Evolutionary conservation across 2,113 vertebrate genomes (phyloP), one percentile per base, ranked within the genome.

Genomic region (Phainopepla nitens): DNA sequence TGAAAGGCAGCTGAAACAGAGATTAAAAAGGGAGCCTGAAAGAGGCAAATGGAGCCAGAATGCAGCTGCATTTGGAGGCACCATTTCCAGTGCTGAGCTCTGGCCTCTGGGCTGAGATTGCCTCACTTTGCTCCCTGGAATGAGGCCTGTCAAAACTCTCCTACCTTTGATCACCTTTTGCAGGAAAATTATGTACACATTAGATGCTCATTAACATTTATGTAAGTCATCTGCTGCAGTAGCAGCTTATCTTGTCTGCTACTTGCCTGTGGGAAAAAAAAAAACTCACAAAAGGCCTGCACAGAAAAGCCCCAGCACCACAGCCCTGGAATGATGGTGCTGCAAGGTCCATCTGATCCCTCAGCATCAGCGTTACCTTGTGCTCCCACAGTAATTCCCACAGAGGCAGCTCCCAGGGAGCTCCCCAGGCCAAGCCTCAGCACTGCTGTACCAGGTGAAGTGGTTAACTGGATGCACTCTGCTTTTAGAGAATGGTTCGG

Each of bases 191-290:
- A 72, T 76, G 66, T 82, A 82, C 70, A 82, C 73, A 45, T 93
- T 87, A 82, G 87, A 84, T 71, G 69, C 89, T 96, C 82, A 93
- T 95, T 96, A 94, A 87, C 84, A 94, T 94, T 86, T 87, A 47
- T 89, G 87, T 91, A 93, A 97, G 70, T 94, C 73, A 82, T 80
- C 76, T 93, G 82, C 68, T 87, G 68, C 83, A 66, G 81, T 5
- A 87, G 84, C 82, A 94, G 70, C 56, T 89, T 78, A 92, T 44
- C 80, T 80, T 81, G 61, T 68, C 87, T 94, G 86, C 64, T 89
- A 5, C 65, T 94, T 82, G 83, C 49, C 45, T 65, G 20, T 86
- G 81, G 87, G 49, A 18, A 68, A 71, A 60, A 36, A 24, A 78
- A 81, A 91, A 89, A 60, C 33, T 49, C 87, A 80, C 36, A 51